phyloP scores from a whole-genome alignment of 2,888 invertebrate species.

The Trichogramma dendrolimi region DNA sequence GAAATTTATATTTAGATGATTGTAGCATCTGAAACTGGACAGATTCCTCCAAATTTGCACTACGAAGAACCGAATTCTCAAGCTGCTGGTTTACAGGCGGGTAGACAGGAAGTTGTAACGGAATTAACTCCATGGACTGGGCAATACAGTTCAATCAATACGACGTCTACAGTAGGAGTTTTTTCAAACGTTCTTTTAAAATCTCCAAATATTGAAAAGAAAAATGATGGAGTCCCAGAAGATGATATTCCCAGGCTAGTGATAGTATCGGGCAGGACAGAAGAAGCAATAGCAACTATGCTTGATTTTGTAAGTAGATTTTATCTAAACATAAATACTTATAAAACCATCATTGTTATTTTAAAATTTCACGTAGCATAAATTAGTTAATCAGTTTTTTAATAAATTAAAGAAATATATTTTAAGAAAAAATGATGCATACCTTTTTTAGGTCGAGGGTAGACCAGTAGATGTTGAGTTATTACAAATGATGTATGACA shows the following conservation, averaged over 20 bases:
- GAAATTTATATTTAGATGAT: slow-evolving; percentile 23
- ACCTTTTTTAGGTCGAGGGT: slow-evolving; percentile 50
- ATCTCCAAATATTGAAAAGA: slow-evolving; percentile 59
- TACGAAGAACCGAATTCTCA: slow-evolving; percentile 49
- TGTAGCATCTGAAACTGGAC: slow-evolving; percentile 35
- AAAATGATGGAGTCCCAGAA: slow-evolving; percentile 59
- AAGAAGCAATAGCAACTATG: slow-evolving; percentile 66
- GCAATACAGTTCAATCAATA: slow-evolving; percentile 74
- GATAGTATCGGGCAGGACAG: slow-evolving; percentile 74
- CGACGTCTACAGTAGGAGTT: slow-evolving; percentile 89
- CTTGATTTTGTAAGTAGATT: slow-evolving; percentile 58
- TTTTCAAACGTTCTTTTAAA: slow-evolving; percentile 71
- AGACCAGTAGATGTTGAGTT: slow-evolving; percentile 63
- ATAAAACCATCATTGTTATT: background rate
- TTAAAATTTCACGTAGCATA: background rate
- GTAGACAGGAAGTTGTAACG: slow-evolving; percentile 26
- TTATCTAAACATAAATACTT: background rate
- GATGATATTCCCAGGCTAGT: slow-evolving; percentile 72
- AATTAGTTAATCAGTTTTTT: background rate
- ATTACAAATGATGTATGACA: slow-evolving; percentile 59
- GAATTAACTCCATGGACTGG: slow-evolving; percentile 59
- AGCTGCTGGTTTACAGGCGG: slow-evolving; percentile 24
- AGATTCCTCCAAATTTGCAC: slow-evolving; percentile 59
- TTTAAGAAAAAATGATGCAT: background rate
- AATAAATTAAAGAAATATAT: no score